Evolutionary conservation across 2,113 vertebrate species (phyloP), one percentile per base, ranked within the genome.

Genomic region (Coryphaenoides rupestris): DNA sequence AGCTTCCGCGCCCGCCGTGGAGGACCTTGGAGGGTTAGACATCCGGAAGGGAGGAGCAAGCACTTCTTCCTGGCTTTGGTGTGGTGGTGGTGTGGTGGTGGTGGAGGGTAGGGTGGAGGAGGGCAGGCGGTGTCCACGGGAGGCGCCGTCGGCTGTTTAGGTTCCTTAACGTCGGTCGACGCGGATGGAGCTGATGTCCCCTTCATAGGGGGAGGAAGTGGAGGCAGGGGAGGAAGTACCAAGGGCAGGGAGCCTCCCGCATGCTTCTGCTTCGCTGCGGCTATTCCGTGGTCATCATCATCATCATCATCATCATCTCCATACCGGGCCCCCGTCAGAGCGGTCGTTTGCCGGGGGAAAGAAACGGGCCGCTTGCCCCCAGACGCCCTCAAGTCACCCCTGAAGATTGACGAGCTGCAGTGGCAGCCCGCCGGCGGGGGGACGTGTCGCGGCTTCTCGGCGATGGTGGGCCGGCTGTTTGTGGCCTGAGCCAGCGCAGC

Each of bases 361-460:
- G 80, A 82, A 45, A 75, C 57, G 0, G 81, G 78, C 1, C 58
- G 71, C 58, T 75, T 90, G 15, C 72, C 85, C 15, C 70, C 79
- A 14, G 76, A 63, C 15, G 56, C 7, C 55, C 69, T 70, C 52
- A 66, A 73, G 9, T 78, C 78, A 58, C 89, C 80, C 77, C 84
- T 84, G 50, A 84, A 77, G 60, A 85, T 68, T 60, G 64, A 74
- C 10, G 1, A 58, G 69, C 59, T 33, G 63, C 76, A 73, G 68
- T 76, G 75, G n/a, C 63, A 75, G 19, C 70, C 33, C 33, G 33
- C 33, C 9, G n/a, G 65, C 40, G 73, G 74, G 15, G 70, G 79
- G 3, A 89, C 21, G 33, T 66, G 52, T 73, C 70, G 89, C 55
- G 90, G 88, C 65, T 88, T 91, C 33, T 90, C 87, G 24, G 83